phyloP scores from a whole-genome alignment of 2,797 vertebrate genomes.

The Tenualosa thibaudeaui region DNA sequence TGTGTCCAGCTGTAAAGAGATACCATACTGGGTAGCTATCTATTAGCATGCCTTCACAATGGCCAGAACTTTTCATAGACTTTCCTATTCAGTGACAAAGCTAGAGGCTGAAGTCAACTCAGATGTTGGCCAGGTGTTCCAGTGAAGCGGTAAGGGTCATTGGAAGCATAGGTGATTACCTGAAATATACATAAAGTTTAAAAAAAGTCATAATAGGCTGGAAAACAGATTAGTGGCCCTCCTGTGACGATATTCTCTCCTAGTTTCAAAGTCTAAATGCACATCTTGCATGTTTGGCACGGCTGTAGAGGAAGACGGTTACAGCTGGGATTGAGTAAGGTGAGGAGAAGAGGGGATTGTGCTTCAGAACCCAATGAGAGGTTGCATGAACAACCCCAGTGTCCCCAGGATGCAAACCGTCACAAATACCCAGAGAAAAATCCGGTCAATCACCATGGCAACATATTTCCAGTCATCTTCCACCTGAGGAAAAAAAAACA shows the following conservation, averaged over 20 bases:
- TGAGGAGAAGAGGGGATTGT: neutral
- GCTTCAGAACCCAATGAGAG: neutral
- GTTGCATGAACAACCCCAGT: neutral
- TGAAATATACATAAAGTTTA: neutral
- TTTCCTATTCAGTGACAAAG: neutral
- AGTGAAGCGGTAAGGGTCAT: neutral
- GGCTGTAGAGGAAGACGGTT: neutral
- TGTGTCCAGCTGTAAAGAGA: neutral
- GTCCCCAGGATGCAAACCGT: constrained; percentile 84
- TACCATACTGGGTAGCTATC: neutral
- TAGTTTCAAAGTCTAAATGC: neutral
- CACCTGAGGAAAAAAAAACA: constrained; percentile 61
- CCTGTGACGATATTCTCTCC: neutral
- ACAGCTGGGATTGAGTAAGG: neutral
- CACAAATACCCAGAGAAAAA: constrained; percentile 92
- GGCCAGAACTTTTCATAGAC: neutral
- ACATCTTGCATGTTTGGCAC: neutral
- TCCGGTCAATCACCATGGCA: constrained; percentile 68
- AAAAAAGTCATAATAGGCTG: neutral
- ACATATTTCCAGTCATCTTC: constrained; percentile 90
- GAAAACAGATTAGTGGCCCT: neutral
- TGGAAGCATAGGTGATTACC: neutral
- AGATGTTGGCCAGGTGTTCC: neutral
- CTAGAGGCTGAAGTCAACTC: neutral
- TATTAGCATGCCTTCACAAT: neutral